Evolutionary conservation across 92 coral and sea anemone genomes (phyloP), one percentile per base, ranked within the genome.

Genomic region (Montipora capitata): DNA sequence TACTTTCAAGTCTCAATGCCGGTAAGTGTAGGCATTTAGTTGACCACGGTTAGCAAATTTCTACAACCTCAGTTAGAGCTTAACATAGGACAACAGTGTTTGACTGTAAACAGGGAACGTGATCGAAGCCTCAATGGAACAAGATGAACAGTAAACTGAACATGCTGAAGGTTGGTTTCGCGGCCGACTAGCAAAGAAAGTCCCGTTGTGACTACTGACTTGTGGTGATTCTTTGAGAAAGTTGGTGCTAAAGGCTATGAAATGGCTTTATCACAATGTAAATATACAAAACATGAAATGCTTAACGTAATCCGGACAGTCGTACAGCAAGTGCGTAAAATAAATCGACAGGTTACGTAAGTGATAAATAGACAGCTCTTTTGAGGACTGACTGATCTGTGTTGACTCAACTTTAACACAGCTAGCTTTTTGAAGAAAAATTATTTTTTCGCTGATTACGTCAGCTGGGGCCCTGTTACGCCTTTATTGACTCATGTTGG

Each of bases 401-500:
- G 35, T 27, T 27, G 35, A 27, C 51, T 45, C 51, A 45, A 57
- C 16, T 10, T 14, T 8, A 14, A 10, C 14, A 63, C 35, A 63
- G 40, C 39, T 63, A 17, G 38, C 14, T 80, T 17, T 20, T 13
- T 67, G 18, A 68, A 49, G 39, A 38, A 39, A 11, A 14, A 39
- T 35, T 27, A 64, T 77, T 14, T 81, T 51, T 68, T 59, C 40
- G 13, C 27, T n/a, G 7, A 40, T 76, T 40, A 61, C 45, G 76
- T 69, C 35, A 69, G 52, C 68, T 20, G 77, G 17, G 68, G 54
- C 85, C 85, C 35, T 81, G n/a, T 35, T 12, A 15, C 16, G 16
- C 0, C 41, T 54, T 45, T 40, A 10, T 40, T 81, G 85, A 81
- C 85, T 68, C 85, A 42, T 52, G 40, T 68, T 77, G 77, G 48